phyloP scores from a whole-genome alignment of 2,888 invertebrate genomes.

The Tachina grossa region DNA sequence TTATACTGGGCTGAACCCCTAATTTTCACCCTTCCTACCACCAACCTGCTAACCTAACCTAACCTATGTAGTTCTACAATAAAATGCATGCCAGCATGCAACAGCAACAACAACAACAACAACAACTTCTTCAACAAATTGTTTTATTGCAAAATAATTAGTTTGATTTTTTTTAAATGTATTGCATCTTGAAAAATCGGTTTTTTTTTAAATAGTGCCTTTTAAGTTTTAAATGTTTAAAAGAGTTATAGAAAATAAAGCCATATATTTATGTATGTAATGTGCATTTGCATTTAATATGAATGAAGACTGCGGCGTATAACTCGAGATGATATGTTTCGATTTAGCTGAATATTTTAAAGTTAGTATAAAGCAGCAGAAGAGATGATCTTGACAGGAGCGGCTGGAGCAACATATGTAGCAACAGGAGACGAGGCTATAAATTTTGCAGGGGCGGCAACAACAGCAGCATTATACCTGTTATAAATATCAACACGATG shows the following conservation, averaged over 20 bases:
- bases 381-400: constrained; percentile 51
- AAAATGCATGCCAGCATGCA: background rate
- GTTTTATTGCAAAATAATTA: constrained; percentile 10
- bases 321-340: background rate
- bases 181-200: no score
- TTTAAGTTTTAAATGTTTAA: no score
- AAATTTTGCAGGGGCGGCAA: constrained; percentile 61
- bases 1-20: no score
- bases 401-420: constrained; percentile 71
- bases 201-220: no score
- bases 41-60: no score
- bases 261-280: background rate
- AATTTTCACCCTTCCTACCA: no score
- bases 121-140: background rate
- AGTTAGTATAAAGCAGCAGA: constrained; percentile 58
- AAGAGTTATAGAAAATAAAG: constrained; percentile 8
- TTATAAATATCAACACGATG: constrained; percentile 78
- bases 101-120: background rate
- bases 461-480: constrained; percentile 75
- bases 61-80: no score
- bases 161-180: background rate
- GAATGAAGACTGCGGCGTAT: background rate
- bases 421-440: constrained; percentile 56
- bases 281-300: background rate
- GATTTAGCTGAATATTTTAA: background rate